phyloP scores from a whole-genome alignment of 2,888 invertebrate species.

The Cyclophora albipunctata region DNA sequence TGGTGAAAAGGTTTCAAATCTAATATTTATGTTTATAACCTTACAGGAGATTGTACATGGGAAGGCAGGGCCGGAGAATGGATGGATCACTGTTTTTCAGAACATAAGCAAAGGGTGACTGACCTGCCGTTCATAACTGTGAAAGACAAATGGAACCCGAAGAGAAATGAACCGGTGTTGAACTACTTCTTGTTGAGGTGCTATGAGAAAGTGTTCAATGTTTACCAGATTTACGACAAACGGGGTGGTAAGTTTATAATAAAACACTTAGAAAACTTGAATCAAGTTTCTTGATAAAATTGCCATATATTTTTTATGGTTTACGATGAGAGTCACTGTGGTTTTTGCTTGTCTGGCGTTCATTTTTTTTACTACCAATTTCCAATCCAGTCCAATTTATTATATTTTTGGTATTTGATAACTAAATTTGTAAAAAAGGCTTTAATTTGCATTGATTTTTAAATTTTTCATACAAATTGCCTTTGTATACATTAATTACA shows the following conservation, averaged over 20 bases:
- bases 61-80: slow-evolving; percentile 76
- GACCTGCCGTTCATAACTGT: slow-evolving; percentile 68
- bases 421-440: no score
- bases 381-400: no score
- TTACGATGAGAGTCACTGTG: no score
- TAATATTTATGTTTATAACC: neutral
- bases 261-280: no score
- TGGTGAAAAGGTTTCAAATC: no score
- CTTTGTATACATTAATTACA: no score
- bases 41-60: slow-evolving; percentile 72
- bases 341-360: no score
- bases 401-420: no score
- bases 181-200: slow-evolving; percentile 66
- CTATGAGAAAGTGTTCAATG: slow-evolving; percentile 65
- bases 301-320: neutral
- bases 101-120: slow-evolving; percentile 69
- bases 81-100: slow-evolving; percentile 75
- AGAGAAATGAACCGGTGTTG: slow-evolving; percentile 60
- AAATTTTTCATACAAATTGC: no score
- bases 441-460: no score
- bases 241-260: slow-evolving; percentile 47
- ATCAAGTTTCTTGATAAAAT: no score
- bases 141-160: slow-evolving; percentile 65
- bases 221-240: slow-evolving; percentile 71
- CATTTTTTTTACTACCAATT: no score